These are phyloP conservation scores for Dendrolimus houi DNA, from an alignment of 2,888 invertebrate genomes.

Conservation along the genomic window DNA sequence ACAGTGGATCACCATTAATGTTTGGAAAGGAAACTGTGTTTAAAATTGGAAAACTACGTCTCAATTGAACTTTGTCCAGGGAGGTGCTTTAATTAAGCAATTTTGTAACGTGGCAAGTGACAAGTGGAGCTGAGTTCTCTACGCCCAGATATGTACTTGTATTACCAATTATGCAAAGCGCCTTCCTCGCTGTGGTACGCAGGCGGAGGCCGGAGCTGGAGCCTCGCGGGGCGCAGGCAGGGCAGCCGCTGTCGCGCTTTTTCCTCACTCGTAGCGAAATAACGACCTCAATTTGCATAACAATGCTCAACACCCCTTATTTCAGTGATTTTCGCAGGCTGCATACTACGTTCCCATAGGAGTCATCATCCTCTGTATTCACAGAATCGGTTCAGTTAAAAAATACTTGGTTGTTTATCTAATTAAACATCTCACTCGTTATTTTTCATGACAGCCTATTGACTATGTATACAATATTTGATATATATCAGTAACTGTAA, in stretches of 20 bases:
- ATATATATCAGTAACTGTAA: too few species aligned
- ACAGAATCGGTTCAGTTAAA: conserved; percentile 43
- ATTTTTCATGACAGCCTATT: too few species aligned
- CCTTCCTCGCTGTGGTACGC: conserved; percentile 61
- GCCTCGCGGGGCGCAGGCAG: conserved; percentile 34
- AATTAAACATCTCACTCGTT: too few species aligned
- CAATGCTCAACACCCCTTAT: conserved; percentile 74
- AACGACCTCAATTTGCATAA: conserved; percentile 76
- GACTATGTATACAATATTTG: too few species aligned
- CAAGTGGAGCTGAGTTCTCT: neutral
- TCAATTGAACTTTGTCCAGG: too few species aligned
- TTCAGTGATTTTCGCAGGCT: conserved; percentile 67
- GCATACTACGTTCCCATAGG: conserved; percentile 56
- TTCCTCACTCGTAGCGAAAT: conserved; percentile 74
- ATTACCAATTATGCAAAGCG: conserved; percentile 74
- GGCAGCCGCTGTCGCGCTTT: conserved; percentile 65
- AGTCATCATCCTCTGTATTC: conserved; percentile 55
- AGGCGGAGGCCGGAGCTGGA: conserved; percentile 25
- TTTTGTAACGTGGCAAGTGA: neutral
- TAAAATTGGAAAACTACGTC: too few species aligned
- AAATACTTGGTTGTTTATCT: neutral
- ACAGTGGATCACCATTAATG: too few species aligned
- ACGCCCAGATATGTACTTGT: conserved; percentile 46
- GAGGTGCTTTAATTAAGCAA: neutral
- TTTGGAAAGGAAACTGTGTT: too few species aligned